Percentiles rank a stretch among this genome's conserved stretches.
These are phyloP conservation scores for Argopecten irradians DNA, from an alignment of 1,140 invertebrate genomes.

Conservation along the genomic window DNA sequence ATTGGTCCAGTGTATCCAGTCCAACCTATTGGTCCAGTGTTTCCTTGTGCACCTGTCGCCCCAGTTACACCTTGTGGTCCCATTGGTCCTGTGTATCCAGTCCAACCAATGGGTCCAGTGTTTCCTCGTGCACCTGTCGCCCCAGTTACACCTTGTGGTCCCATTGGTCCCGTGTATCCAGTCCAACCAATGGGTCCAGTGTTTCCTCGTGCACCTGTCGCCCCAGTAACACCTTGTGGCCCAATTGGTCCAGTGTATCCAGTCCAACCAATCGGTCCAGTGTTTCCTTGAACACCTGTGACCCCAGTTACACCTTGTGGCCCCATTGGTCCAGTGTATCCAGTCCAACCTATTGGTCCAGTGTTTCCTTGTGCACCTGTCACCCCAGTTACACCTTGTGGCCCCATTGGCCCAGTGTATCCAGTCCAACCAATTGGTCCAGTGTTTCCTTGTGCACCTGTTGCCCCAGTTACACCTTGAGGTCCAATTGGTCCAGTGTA, in stretches of 20 bases:
- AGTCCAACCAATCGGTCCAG: background rate
- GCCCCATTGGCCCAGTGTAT: background rate
- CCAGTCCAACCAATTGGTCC: background rate
- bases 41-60: background rate
- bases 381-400: background rate
- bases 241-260: background rate
- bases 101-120: background rate
- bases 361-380: background rate
- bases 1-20: background rate
- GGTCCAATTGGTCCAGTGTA: background rate
- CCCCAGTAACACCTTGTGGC: background rate
- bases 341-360: background rate
- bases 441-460: background rate
- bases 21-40: background rate
- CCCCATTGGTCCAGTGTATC: background rate
- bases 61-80: background rate
- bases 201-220: background rate
- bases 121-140: background rate
- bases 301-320: background rate
- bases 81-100: background rate
- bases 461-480: too few species aligned
- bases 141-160: background rate
- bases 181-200: background rate
- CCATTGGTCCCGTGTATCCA: background rate
- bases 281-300: background rate